Percentiles rank a stretch among this genome's conserved stretches.
Conservation (phyloP, 2,888 invertebrate genomes). For the Leuctra nigra region DNA sequence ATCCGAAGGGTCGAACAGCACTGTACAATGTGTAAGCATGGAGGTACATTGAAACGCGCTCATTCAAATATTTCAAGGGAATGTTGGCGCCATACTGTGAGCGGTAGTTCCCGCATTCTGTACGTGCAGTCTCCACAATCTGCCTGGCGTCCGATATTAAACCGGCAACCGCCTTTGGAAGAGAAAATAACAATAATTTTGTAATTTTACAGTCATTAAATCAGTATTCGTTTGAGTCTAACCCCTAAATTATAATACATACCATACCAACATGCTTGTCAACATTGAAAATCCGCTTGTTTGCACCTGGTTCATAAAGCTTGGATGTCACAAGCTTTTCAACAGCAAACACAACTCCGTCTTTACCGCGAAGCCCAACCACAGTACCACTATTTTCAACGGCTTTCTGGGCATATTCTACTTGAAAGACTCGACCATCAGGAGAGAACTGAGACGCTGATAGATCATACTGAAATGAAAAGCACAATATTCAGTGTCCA, state of each 20-base stretch:
- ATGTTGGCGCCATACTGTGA: conserved; percentile 82
- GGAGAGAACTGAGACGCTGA: conserved; percentile 99
- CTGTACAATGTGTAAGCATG: conserved; percentile 98
- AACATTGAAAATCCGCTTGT: conserved; percentile 84
- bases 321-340: conserved; percentile 95
- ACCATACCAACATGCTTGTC: conserved; percentile 94
- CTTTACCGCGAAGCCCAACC: conserved; percentile 88
- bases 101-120: conserved; percentile 91
- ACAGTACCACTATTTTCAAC: conserved; percentile 98
- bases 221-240: not conserved
- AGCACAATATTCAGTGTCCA: not conserved
- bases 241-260: too few relatives aligned
- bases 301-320: conserved; percentile 86
- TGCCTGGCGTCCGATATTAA: conserved; percentile 91
- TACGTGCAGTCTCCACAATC: conserved; percentile 85
- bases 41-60: conserved; percentile 91
- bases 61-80: conserved; percentile 83
- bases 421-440: conserved; percentile 98
- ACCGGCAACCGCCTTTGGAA: conserved; percentile 88
- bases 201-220: not conserved
- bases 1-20: conserved; percentile 96
- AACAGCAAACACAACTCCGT: conserved; percentile 95
- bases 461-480: conserved; percentile 81
- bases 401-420: conserved; percentile 98
- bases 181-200: too few relatives aligned